Evolutionary conservation across 2,888 invertebrate genomes (phyloP).

Genomic region (Nephrocerus scutellatus): DNA sequence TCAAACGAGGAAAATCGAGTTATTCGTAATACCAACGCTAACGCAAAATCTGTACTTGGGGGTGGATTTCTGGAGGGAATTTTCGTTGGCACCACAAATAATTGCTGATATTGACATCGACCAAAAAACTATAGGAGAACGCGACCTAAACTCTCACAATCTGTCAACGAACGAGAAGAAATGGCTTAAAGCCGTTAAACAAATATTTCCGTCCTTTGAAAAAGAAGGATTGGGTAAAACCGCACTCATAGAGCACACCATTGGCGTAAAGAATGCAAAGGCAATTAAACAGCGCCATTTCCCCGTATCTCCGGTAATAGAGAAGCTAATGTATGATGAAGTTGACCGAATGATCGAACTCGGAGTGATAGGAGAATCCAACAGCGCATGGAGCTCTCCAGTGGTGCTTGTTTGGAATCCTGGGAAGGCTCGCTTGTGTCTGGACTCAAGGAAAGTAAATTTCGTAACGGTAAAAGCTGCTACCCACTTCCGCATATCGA

Average conservation of each 20-base stretch:
- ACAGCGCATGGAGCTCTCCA: slow-evolving; percentile 29
- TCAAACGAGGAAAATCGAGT: background rate
- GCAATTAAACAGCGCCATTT: slow-evolving; percentile 17
- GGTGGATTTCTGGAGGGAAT: slow-evolving; percentile 13
- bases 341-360: slow-evolving; percentile 30
- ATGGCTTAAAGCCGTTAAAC: background rate
- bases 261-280: slow-evolving; percentile 11
- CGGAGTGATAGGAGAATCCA: slow-evolving; percentile 28
- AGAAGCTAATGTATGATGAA: slow-evolving; percentile 20
- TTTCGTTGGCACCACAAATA: slow-evolving; percentile 5
- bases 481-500: slow-evolving; percentile 8
- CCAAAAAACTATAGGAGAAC: too few species aligned
- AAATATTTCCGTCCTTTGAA: slow-evolving; percentile 3
- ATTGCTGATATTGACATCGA: too few species aligned
- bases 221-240: slow-evolving; percentile 13
- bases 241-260: slow-evolving; percentile 6
- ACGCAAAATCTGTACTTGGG: slow-evolving; percentile 16
- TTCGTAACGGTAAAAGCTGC: slow-evolving; percentile 18
- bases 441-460: slow-evolving; percentile 29
- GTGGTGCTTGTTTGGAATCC: slow-evolving; percentile 25
- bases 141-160: slow-evolving; percentile 3
- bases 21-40: slow-evolving; percentile 12
- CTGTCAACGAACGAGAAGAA: background rate
- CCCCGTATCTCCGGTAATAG: slow-evolving; percentile 14
- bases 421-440: slow-evolving; percentile 24